Percentiles rank a stretch among this genome's conserved stretches.
Evolutionary conservation across 2,797 vertebrate genomes (phyloP).

Genomic region (Huso huso): DNA sequence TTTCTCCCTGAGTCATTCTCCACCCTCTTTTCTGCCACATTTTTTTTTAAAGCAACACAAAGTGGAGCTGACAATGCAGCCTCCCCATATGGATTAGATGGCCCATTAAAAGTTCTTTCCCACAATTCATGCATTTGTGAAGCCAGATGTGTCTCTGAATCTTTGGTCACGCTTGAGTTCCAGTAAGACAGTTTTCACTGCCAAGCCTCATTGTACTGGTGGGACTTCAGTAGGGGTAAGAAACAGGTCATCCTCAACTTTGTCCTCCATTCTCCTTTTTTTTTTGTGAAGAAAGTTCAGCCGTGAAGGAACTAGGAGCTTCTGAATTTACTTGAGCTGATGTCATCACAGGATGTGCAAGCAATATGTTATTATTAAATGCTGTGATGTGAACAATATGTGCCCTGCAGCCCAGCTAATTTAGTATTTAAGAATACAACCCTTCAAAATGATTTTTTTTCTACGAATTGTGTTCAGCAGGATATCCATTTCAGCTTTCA

Average conservation of each 20-base stretch:
- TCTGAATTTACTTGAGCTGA: constrained; percentile 29
- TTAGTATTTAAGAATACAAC: constrained; percentile 5
- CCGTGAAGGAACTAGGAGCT: constrained; percentile 17
- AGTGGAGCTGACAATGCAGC: constrained; percentile 23
- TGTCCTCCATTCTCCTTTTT: constrained; percentile 4
- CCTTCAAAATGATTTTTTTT: not conserved
- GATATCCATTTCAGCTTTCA: too few relatives aligned
- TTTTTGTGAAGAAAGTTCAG: constrained; percentile 19
- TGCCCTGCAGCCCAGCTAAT: constrained; percentile 6
- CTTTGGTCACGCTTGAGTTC: constrained; percentile 42
- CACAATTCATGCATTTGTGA: constrained; percentile 38
- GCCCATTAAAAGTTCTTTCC: constrained; percentile 29
- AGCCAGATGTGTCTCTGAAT: constrained; percentile 49
- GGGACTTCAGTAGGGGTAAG: constrained; percentile 16
- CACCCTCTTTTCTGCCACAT: not conserved
- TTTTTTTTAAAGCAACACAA: constrained; percentile 14
- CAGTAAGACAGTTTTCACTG: constrained; percentile 29
- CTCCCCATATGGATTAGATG: constrained; percentile 38
- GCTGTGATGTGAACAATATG: constrained; percentile 2
- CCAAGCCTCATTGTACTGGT: constrained; percentile 6
- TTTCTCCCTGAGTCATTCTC: too few relatives aligned
- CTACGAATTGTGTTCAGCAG: constrained; percentile 7
- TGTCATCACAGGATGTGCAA: constrained; percentile 37
- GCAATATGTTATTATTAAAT: constrained; percentile 32
- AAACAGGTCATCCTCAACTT: constrained; percentile 15